Percentiles rank a stretch among this genome's conserved stretches.
These are phyloP conservation scores for Periophthalmus modestus DNA, from an alignment of 2,113 vertebrate species.

Conservation along the genomic window DNA sequence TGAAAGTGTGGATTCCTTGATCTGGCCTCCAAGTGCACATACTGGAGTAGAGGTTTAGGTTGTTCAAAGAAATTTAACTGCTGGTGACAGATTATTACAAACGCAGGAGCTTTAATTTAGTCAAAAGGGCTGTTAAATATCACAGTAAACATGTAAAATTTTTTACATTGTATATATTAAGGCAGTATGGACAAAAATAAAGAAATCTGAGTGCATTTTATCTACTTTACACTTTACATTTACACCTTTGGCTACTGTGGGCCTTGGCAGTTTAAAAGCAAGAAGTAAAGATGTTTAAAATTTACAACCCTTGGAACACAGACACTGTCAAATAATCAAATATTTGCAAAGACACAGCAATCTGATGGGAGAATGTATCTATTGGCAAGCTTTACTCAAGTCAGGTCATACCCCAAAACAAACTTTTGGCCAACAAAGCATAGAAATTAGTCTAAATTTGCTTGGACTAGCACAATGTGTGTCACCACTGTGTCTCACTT, in stretches of 20 bases:
- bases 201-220: not conserved
- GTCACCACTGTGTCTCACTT: too few relatives aligned
- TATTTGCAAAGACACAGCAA: constrained; percentile 1
- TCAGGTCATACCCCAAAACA: not conserved
- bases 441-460: too few relatives aligned
- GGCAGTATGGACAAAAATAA: too few relatives aligned
- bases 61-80: not conserved
- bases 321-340: not conserved
- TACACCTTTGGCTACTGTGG: not conserved
- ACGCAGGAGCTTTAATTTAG: not conserved
- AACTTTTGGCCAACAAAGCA: not conserved
- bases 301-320: not conserved
- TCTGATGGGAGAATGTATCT: not conserved
- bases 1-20: not conserved
- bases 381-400: not conserved
- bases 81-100: not conserved
- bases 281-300: not conserved
- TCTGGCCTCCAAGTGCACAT: not conserved
- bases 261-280: not conserved
- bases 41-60: not conserved
- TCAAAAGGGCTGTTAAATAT: not conserved
- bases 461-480: too few relatives aligned
- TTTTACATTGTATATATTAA: too few relatives aligned
- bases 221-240: not conserved
- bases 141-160: not conserved